These are phyloP conservation scores for Perdita meconis DNA, from an alignment of 2,888 invertebrate species.

Conservation along the genomic window DNA sequence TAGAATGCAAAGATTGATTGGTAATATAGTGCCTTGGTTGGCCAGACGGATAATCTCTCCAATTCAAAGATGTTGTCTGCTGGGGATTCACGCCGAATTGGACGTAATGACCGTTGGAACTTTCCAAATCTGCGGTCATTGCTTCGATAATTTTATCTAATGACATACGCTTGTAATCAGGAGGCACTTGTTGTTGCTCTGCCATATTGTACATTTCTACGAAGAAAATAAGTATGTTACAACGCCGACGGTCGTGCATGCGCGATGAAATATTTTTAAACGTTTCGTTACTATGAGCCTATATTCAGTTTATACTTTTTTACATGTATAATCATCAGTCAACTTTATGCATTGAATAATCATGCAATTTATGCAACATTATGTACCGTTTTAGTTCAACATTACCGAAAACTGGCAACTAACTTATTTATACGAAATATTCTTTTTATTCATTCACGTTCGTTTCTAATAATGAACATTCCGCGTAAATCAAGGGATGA, in stretches of 20 bases:
- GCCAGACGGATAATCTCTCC: conserved; percentile 79
- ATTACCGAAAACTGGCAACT: too few species aligned
- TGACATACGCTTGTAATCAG: conserved; percentile 79
- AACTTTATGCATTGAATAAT: too few species aligned
- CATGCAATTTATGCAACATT: too few species aligned
- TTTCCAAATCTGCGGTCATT: conserved; percentile 87
- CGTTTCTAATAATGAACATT: too few species aligned
- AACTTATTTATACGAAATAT: too few species aligned
- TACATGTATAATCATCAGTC: too few species aligned
- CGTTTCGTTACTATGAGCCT: not conserved
- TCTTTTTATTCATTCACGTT: too few species aligned
- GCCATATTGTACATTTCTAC: conserved; percentile 71
- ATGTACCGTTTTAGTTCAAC: too few species aligned
- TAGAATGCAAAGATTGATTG: conserved; percentile 67
- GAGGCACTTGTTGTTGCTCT: conserved; percentile 74
- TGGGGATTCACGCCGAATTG: conserved; percentile 85
- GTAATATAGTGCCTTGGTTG: conserved; percentile 76
- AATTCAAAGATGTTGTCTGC: conserved; percentile 77
- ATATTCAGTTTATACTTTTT: too few species aligned
- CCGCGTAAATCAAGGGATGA: too few species aligned
- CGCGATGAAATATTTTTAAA: not conserved
- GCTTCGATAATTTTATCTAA: conserved; percentile 87
- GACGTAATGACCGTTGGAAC: conserved; percentile 86
- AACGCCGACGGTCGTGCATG: not conserved
- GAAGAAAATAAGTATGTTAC: conserved; percentile 21